Evolutionary conservation across 1,140 invertebrate genomes (phyloP), one percentile per base, ranked within the genome.

Genomic region (Anadara kagoshimensis): DNA sequence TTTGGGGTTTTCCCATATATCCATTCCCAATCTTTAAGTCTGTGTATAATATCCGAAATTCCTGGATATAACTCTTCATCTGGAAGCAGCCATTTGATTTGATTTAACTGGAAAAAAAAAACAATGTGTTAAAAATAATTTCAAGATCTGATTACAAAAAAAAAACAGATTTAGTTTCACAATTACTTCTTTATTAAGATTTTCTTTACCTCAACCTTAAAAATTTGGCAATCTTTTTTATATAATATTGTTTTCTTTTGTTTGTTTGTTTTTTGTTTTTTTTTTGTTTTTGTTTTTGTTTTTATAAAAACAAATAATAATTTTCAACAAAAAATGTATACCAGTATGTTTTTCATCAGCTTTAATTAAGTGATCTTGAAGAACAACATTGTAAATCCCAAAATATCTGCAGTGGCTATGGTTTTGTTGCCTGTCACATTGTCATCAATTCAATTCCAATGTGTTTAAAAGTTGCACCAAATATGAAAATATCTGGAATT

Each of bases 21-120:
- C 96, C 96, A 98, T 59, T 95, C 92, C 96, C 96, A 98, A 18
- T 92, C 93, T 72, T 90, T 84, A 29, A 96, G 92, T 71, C 94
- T 92, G 53, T 92, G 86, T 53, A 91, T 91, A 69, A 95, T 91
- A 66, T 91, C 84, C 29, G 91, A 82, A 14, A 97, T 91, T 80
- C 94, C 95, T 86, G 95, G 94, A 86, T 95, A 97, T 93, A 93
- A 94, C 62, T 10, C 12, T n/a, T 94, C 92, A 78, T 97, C 94
- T 14, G 96, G 95, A 89, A 96, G 94, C n/a, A 97, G 95, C 20
- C 96, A 92, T 82, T 95, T 29, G n/a, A 71, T 53, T 41, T 45
- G 54, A 24, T 69, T 53, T 20, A 57, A 47, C 64, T 75, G 44
- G 69, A 65, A 53, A 54, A 68, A 58, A 22, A 59, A 51, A 56